A percentile compares a stretch with the other conserved stretches of the same genome.
Conservation (phyloP, 2,113 vertebrate genomes). For the Furnarius figulus region DNA sequence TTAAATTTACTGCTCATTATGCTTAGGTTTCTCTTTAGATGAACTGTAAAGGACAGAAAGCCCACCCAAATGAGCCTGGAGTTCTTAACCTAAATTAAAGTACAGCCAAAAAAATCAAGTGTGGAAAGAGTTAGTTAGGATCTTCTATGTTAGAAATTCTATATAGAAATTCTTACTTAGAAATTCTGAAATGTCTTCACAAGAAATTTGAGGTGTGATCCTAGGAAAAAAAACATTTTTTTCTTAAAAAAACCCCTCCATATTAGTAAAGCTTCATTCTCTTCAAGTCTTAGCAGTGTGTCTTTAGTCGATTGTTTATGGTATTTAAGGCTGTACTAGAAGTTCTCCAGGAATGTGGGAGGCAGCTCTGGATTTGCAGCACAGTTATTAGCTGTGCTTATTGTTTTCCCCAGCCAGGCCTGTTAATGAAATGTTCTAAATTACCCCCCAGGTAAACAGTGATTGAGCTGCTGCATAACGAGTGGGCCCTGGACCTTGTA, state of each 20-base stretch:
- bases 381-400: background rate
- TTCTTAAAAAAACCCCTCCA: background rate
- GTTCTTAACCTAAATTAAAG: background rate
- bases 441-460: background rate
- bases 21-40: background rate
- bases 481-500: background rate
- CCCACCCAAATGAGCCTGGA: background rate
- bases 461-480: background rate
- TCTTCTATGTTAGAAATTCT: background rate
- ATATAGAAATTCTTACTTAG: background rate
- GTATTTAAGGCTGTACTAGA: background rate
- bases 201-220: background rate
- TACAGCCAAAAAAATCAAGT: background rate
- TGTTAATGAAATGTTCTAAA: background rate
- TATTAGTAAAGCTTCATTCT: background rate
- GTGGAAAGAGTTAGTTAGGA: background rate
- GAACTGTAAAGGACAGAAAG: background rate
- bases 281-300: background rate
- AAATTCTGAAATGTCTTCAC: background rate
- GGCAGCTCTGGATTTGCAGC: background rate
- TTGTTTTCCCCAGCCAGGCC: background rate
- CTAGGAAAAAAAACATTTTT: background rate
- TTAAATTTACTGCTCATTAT: background rate
- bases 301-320: background rate
- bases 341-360: background rate